Evolutionary conservation across 2,797 vertebrate genomes (phyloP), one percentile per base, ranked within the genome.

Genomic region (Danio kyathit): DNA sequence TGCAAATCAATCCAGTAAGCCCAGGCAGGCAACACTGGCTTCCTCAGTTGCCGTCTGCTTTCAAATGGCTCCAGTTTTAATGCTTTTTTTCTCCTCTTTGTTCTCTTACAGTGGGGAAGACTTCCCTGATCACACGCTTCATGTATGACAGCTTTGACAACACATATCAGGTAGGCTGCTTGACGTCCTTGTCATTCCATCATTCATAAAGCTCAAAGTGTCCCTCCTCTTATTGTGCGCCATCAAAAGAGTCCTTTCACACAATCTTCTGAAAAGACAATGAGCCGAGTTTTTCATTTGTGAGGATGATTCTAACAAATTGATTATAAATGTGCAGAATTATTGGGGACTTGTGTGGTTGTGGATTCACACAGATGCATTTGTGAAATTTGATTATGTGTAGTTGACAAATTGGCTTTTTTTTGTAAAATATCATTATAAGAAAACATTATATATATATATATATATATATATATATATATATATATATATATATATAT

Each of bases 111-210:
- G 94, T 95, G 86, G 94, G 94, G 83, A 95, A 95, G 91, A 95
- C 94, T 11, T 95, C 94, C 84, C 91, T 95, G 92, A 95, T 95
- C 91, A 95, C 94, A 44, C 90, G 94, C 74, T 95, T 95, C 92
- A 95, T 95, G 94, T 95, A 95, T 84, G 94, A 95, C 94, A 95
- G 94, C 90, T 95, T 95, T 84, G 94, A 95, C 93, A 95, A 95
- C 94, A 95, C 94, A 0, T 95, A 95, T 90, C 94, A 95, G 93
- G 94, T 95, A 2, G 38, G 51, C 59, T 41, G 54, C 49, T 40
- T 83, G 81, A 76, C 74, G 29, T 66, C 46, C 79, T 41, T 46
- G 71, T 82, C 76, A 81, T 57, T 80, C 76, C 63, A 76, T 88
- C 71, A 82, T 19, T 73, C 63, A n/a, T 52, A n/a, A 61, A 60